phyloP scores from a whole-genome alignment of 2,888 invertebrate genomes.

The Ceraclea dissimilis region DNA sequence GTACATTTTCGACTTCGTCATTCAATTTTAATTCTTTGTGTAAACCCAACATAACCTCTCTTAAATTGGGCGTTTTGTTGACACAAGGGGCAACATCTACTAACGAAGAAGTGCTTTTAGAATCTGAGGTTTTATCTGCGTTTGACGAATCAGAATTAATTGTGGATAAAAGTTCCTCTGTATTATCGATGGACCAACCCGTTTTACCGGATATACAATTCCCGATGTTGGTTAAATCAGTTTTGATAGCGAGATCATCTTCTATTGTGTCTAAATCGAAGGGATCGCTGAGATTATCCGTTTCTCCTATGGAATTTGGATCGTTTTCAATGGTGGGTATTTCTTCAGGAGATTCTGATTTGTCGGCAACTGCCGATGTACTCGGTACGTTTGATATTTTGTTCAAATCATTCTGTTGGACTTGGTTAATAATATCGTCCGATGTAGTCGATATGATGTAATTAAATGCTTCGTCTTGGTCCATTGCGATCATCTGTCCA shows the following conservation, averaged over 20 bases:
- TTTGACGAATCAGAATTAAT: constrained; percentile 46
- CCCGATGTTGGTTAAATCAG: constrained; percentile 39
- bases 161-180: constrained; percentile 47
- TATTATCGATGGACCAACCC: constrained; percentile 56
- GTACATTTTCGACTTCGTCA: constrained; percentile 30
- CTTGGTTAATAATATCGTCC: constrained; percentile 23
- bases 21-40: constrained; percentile 41
- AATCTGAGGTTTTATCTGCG: constrained; percentile 45
- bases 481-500: constrained; percentile 47
- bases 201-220: constrained; percentile 59
- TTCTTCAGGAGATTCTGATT: background rate
- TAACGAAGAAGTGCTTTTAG: constrained; percentile 32
- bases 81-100: constrained; percentile 20
- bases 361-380: background rate
- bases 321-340: background rate
- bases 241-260: constrained; percentile 31
- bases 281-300: constrained; percentile 18
- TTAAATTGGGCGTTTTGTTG: constrained; percentile 48
- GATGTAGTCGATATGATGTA: constrained; percentile 54
- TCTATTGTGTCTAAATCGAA: constrained; percentile 36
- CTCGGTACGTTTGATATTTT: background rate
- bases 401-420: background rate
- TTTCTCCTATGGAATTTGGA: background rate
- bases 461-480: constrained; percentile 66
- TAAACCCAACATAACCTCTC: constrained; percentile 53